These are phyloP conservation scores for Plusia festucae DNA, from an alignment of 2,888 invertebrate species.

Conservation along the genomic window DNA sequence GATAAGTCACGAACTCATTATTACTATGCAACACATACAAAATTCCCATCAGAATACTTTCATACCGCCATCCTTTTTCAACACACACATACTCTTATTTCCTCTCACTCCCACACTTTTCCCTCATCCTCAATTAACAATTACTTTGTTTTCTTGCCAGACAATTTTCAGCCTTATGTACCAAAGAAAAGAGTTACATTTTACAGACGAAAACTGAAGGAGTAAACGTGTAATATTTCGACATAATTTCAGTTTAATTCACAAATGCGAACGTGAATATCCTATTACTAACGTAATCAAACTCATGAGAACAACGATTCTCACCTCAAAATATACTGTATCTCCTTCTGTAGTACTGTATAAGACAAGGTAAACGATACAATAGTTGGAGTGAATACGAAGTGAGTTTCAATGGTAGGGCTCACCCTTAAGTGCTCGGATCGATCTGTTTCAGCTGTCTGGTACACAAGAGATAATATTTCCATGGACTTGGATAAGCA, in stretches of 20 bases:
- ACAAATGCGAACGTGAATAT: conserved; percentile 62
- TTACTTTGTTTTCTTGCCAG: conserved; percentile 26
- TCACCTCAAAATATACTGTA: conserved; percentile 15
- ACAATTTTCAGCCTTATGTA: conserved; percentile 27
- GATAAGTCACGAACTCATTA: conserved; percentile 61
- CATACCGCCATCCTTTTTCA: conserved; percentile 58
- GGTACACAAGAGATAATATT: conserved; percentile 62
- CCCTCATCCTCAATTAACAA: conserved; percentile 66
- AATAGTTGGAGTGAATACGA: conserved; percentile 24
- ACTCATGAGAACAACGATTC: conserved; percentile 17
- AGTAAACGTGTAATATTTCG: conserved; percentile 36
- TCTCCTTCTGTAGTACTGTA: conserved; percentile 30
- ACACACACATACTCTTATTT: conserved; percentile 37
- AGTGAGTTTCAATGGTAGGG: conserved; percentile 68
- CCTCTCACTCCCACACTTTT: conserved; percentile 61
- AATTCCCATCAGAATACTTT: conserved; percentile 46
- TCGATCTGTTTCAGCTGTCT: conserved; percentile 73
- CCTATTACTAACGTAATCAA: conserved; percentile 38
- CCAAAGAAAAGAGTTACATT: conserved; percentile 20
- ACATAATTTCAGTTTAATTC: conserved; percentile 70
- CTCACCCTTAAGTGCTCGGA: conserved; percentile 69
- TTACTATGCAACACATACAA: conserved; percentile 48
- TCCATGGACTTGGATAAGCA: conserved; percentile 49
- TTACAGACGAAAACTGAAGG: conserved; percentile 19
- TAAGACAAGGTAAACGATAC: conserved; percentile 31